Percentiles rank a stretch among this genome's conserved stretches.
phyloP scores from a whole-genome alignment of 2,888 invertebrate species.

The Achlya flavicornis region DNA sequence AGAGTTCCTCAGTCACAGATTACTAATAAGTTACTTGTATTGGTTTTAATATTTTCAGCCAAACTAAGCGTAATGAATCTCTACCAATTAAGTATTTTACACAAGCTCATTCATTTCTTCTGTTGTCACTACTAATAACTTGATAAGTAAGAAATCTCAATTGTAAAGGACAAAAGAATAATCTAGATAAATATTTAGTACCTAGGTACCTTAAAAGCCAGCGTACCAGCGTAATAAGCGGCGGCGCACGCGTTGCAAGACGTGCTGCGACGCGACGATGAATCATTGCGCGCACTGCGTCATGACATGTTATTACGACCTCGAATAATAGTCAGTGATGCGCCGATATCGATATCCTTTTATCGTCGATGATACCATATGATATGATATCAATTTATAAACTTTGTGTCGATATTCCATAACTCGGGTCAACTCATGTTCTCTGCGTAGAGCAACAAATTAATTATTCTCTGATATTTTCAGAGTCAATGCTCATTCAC shows the following conservation, averaged over 20 bases:
- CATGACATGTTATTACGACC: slow-evolving; percentile 73
- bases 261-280: slow-evolving; percentile 46
- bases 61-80: too few relatives aligned
- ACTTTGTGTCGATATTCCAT: background rate
- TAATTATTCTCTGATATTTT: slow-evolving; percentile 40
- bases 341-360: slow-evolving; percentile 20
- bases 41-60: too few relatives aligned
- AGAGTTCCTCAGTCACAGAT: background rate
- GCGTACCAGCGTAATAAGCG: slow-evolving; percentile 14
- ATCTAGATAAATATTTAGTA: too few relatives aligned
- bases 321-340: slow-evolving; percentile 66
- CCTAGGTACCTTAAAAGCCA: background rate
- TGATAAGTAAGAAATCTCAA: too few relatives aligned
- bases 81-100: too few relatives aligned
- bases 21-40: too few relatives aligned
- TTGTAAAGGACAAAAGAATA: too few relatives aligned
- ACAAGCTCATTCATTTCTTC: too few relatives aligned
- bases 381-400: too few relatives aligned
- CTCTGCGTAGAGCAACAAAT: slow-evolving; percentile 25
- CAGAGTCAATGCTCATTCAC: slow-evolving; percentile 33
- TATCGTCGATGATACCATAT: slow-evolving; percentile 45
- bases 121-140: too few relatives aligned
- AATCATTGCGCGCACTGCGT: slow-evolving; percentile 67
- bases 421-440: slow-evolving; percentile 10
- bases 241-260: slow-evolving; percentile 56